A percentile compares a stretch with the other conserved stretches of the same genome.
Evolutionary conservation across 1,140 invertebrate genomes (phyloP).

Genomic region (Calycopis cecrops): DNA sequence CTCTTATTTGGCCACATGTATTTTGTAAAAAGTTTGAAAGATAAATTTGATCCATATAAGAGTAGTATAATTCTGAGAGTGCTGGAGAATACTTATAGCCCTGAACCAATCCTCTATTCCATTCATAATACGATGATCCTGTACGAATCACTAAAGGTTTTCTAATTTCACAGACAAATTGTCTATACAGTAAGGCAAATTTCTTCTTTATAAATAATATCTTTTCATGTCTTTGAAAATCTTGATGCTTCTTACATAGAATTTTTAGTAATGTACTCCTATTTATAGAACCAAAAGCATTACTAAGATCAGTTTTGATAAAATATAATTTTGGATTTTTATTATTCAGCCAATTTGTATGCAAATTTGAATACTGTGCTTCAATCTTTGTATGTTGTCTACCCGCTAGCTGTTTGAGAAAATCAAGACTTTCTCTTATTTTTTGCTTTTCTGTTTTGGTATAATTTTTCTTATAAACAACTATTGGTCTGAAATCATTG

Average conservation of each 20-base stretch:
- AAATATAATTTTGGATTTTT: slow-evolving; percentile 66
- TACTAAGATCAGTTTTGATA: slow-evolving; percentile 65
- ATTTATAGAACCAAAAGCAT: slow-evolving; percentile 70
- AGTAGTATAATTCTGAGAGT: slow-evolving; percentile 67
- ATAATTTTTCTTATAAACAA: slow-evolving; percentile 55
- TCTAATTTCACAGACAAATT: slow-evolving; percentile 50
- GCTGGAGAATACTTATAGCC: slow-evolving; percentile 71
- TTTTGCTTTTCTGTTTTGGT: slow-evolving; percentile 45
- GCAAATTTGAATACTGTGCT: slow-evolving; percentile 37
- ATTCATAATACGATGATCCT: slow-evolving; percentile 64
- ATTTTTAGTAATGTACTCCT: slow-evolving; percentile 51
- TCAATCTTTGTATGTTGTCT: slow-evolving; percentile 42
- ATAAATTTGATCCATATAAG: slow-evolving; percentile 54
- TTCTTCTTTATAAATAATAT: slow-evolving; percentile 45
- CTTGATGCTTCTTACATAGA: slow-evolving; percentile 40
- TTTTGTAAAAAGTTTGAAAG: slow-evolving; percentile 43
- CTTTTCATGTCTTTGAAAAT: slow-evolving; percentile 43
- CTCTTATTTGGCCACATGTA: slow-evolving; percentile 34
- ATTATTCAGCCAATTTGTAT: slow-evolving; percentile 44
- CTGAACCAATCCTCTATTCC: slow-evolving; percentile 67
- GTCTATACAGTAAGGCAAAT: slow-evolving; percentile 47
- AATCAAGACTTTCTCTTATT: slow-evolving; percentile 48
- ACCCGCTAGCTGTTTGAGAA: slow-evolving; percentile 44
- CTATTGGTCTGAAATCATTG: slow-evolving; percentile 56
- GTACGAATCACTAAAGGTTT: slow-evolving; percentile 55